Conservation (phyloP, 2,113 vertebrate species). For the Ictidomys tridecemlineatus region DNA sequence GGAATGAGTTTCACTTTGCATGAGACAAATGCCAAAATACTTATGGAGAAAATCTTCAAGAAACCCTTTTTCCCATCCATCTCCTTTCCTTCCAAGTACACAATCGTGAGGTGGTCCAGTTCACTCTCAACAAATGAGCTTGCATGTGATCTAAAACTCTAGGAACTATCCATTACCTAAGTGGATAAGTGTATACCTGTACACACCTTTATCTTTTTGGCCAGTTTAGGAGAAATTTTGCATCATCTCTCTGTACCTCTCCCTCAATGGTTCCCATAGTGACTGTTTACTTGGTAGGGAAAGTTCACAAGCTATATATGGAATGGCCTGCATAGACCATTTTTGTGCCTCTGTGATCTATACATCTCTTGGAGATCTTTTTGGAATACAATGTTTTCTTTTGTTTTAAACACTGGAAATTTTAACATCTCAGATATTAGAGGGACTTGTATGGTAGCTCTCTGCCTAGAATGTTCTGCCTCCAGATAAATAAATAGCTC, state of each 20-base stretch:
- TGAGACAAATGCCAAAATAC: background rate
- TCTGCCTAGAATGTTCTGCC: background rate
- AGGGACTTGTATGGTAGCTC: background rate
- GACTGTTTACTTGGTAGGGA: too few relatives aligned
- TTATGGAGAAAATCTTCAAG: background rate
- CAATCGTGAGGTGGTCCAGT: background rate
- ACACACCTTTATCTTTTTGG: background rate
- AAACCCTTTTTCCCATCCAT: background rate
- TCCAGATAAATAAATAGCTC: background rate
- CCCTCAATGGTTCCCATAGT: too few relatives aligned
- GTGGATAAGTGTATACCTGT: background rate
- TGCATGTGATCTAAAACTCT: background rate
- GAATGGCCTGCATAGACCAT: too few relatives aligned
- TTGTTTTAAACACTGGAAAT: constrained; percentile 4
- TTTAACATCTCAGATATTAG: background rate
- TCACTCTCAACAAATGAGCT: background rate
- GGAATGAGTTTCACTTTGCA: background rate
- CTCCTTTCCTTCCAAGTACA: background rate
- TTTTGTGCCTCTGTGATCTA: too few relatives aligned
- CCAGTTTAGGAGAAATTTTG: background rate
- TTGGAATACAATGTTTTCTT: background rate
- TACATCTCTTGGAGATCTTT: background rate
- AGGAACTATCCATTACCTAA: background rate
- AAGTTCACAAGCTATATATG: too few relatives aligned
- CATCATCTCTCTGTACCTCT: too few relatives aligned